Percentiles rank a stretch among this genome's conserved stretches.
These are phyloP conservation scores for Polietes domitor DNA, from an alignment of 2,888 invertebrate genomes.

Conservation along the genomic window DNA sequence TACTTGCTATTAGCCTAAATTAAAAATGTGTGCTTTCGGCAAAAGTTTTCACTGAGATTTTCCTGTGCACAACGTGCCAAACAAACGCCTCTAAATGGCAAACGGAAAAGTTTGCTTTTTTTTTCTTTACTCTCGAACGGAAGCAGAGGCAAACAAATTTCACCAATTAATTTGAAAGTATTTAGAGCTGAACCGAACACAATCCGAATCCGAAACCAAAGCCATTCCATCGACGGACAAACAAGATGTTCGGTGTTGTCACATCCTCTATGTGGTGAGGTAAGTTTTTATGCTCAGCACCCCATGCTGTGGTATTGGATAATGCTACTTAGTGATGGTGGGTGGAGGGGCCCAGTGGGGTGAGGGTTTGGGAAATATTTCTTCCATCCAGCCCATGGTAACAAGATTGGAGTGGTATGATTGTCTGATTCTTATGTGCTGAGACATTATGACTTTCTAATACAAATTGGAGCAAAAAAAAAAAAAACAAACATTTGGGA, in stretches of 20 bases:
- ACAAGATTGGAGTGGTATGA: too few species aligned
- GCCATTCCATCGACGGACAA: background rate
- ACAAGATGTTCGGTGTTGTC: background rate
- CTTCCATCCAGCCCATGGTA: too few species aligned
- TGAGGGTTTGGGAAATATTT: too few species aligned
- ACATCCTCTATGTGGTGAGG: conserved; percentile 17
- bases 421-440: too few species aligned
- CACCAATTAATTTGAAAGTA: conserved; percentile 48
- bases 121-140: background rate
- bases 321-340: too few species aligned
- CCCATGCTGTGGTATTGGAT: background rate
- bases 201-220: background rate
- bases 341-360: too few species aligned
- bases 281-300: background rate
- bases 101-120: conserved; percentile 5
- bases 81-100: background rate
- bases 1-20: conserved; percentile 46
- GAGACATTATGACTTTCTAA: too few species aligned
- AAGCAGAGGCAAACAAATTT: background rate
- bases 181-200: conserved; percentile 41
- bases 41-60: conserved; percentile 14
- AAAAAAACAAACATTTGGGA: too few species aligned
- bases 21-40: background rate
- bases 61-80: background rate
- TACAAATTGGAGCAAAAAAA: too few species aligned